A percentile compares a stretch with the other conserved stretches of the same genome.
Conservation (phyloP, 2,888 invertebrate species). For the Plagodis pulveraria region DNA sequence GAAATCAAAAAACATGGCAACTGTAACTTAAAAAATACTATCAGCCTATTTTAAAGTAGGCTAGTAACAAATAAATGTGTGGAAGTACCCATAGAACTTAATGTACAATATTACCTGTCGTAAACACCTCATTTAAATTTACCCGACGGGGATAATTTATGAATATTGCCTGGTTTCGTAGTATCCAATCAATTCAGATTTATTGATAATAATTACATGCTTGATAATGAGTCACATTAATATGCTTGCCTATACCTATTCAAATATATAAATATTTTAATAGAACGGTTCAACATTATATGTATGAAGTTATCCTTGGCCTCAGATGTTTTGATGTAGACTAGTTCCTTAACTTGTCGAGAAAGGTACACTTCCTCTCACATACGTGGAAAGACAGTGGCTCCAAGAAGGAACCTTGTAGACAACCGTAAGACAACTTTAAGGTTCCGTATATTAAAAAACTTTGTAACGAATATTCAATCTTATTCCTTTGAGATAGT, state of each 20-base stretch:
- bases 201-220: slow-evolving; percentile 4
- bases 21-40: no score
- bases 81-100: no score
- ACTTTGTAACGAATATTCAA: slow-evolving; percentile 33
- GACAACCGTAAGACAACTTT: slow-evolving; percentile 42
- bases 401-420: slow-evolving; percentile 53
- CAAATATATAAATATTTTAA: not conserved
- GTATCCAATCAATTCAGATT: not conserved
- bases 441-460: slow-evolving; percentile 18
- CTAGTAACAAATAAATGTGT: no score
- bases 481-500: slow-evolving; percentile 43
- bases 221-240: no score
- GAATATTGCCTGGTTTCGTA: slow-evolving; percentile 3
- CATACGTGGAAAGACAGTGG: slow-evolving; percentile 50
- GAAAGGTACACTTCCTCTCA: slow-evolving; percentile 42
- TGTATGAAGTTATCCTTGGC: slow-evolving; percentile 22
- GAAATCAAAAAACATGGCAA: no score
- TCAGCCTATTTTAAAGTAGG: no score
- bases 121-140: no score
- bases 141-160: not conserved
- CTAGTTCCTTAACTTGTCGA: slow-evolving; percentile 30
- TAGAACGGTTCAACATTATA: not conserved
- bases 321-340: slow-evolving; percentile 6
- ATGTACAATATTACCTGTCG: no score
- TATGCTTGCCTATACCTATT: no score